These are phyloP conservation scores for Typhlomys cinereus DNA, from an alignment of 2,113 vertebrate species.

Conservation along the genomic window DNA sequence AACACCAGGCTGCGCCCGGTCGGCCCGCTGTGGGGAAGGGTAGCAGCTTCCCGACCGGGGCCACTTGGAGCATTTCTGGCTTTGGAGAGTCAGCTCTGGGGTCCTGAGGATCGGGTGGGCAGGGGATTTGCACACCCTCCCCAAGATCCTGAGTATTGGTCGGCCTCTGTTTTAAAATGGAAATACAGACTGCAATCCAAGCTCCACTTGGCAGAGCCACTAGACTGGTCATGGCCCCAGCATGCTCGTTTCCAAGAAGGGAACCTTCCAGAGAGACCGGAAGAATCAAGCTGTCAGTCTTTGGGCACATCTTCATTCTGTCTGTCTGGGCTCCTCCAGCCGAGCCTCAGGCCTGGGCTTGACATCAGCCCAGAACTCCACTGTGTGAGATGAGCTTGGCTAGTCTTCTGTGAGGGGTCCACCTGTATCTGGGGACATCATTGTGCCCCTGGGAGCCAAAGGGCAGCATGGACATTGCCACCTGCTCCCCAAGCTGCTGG, in stretches of 20 bases:
- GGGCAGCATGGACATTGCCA: background rate
- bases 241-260: background rate
- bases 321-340: background rate
- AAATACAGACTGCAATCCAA: background rate
- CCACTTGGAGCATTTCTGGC: background rate
- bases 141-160: background rate
- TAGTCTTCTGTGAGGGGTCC: background rate
- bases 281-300: background rate
- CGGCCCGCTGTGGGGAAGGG: background rate
- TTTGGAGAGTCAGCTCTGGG: background rate
- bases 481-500: no score
- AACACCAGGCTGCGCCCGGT: slow-evolving; percentile 47
- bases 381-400: background rate
- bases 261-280: background rate
- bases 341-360: background rate
- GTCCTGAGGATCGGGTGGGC: background rate
- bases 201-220: background rate
- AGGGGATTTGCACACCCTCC: background rate
- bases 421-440: background rate
- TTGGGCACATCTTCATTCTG: no score
- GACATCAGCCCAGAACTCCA: background rate
- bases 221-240: background rate
- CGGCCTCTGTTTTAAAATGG: background rate
- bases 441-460: background rate
- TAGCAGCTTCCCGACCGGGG: background rate